Evolutionary conservation across 2,888 invertebrate genomes (phyloP).

Genomic region (Eupithecia centaureata): DNA sequence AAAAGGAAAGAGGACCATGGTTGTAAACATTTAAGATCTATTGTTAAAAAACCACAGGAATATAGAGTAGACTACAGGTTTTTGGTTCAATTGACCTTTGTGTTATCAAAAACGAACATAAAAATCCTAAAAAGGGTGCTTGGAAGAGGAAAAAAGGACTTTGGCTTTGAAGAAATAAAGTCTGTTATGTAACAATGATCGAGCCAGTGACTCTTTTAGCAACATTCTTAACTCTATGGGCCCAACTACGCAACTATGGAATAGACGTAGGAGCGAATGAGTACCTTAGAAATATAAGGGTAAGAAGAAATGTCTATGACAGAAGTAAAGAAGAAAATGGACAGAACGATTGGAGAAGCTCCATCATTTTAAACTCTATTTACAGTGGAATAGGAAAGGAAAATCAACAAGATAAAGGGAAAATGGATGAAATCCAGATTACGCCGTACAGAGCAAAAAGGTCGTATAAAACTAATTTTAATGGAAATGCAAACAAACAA

Average conservation of each 20-base stretch:
- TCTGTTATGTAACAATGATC: conserved; percentile 10
- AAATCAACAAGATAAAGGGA: no score
- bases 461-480: background rate
- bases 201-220: conserved; percentile 21
- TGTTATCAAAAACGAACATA: background rate
- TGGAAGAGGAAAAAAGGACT: background rate
- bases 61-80: no score
- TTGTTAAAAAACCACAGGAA: background rate
- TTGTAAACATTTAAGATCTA: background rate
- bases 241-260: conserved; percentile 48
- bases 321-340: conserved; percentile 4
- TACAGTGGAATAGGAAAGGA: background rate
- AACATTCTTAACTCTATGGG: conserved; percentile 16
- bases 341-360: background rate
- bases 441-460: conserved; percentile 9
- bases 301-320: conserved; percentile 40
- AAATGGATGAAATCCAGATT: no score
- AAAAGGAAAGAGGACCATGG: background rate
- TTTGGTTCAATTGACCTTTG: background rate
- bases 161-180: conserved; percentile 4
- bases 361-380: conserved; percentile 23
- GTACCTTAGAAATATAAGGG: conserved; percentile 47
- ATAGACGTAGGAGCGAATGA: conserved; percentile 47
- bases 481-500: conserved; percentile 14
- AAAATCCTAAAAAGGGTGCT: background rate